A percentile compares a stretch with the other conserved stretches of the same genome.
Evolutionary conservation across 2,888 invertebrate genomes (phyloP).

Genomic region (Ptycholaimellus sp.): DNA sequence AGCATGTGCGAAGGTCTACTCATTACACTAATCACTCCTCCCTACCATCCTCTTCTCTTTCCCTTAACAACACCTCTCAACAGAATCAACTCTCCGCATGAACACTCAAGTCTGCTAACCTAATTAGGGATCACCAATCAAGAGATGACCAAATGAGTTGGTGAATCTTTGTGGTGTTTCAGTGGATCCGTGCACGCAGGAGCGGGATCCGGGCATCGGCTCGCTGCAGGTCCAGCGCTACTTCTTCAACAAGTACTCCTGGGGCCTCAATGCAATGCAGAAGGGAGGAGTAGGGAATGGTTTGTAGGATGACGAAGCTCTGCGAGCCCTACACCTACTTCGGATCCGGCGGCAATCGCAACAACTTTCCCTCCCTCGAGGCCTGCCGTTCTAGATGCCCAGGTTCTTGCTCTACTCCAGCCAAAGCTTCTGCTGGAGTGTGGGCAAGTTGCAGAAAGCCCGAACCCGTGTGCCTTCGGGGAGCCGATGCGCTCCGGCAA

Average conservation of each 20-base stretch:
- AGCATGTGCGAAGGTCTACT: conserved; percentile 4
- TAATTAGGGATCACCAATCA: too few relatives aligned
- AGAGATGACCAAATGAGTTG: too few relatives aligned
- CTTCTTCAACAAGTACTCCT: conserved; percentile 18
- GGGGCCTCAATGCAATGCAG: too few relatives aligned
- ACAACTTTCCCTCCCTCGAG: conserved; percentile 19
- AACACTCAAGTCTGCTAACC: too few relatives aligned
- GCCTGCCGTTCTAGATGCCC: conserved; percentile 20
- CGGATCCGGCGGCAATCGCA: conserved; percentile 22
- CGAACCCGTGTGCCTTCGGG: conserved; percentile 21
- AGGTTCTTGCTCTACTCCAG: too few relatives aligned
- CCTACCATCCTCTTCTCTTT: background rate
- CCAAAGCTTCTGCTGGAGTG: too few relatives aligned
- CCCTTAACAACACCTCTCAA: background rate
- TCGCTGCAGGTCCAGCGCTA: conserved; percentile 15
- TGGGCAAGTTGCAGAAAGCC: conserved; percentile 17
- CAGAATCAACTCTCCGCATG: too few relatives aligned
- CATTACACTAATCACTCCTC: background rate
- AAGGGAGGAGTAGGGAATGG: too few relatives aligned
- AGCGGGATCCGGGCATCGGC: conserved; percentile 18
- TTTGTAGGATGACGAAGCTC: too few relatives aligned
- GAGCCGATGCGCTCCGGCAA: conserved; percentile 7
- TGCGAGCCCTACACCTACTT: conserved; percentile 20
- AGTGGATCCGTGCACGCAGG: conserved; percentile 21
- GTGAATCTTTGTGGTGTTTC: too few relatives aligned